phyloP scores from a whole-genome alignment of 1,140 invertebrate genomes.

The Rhyzopertha dominica region DNA sequence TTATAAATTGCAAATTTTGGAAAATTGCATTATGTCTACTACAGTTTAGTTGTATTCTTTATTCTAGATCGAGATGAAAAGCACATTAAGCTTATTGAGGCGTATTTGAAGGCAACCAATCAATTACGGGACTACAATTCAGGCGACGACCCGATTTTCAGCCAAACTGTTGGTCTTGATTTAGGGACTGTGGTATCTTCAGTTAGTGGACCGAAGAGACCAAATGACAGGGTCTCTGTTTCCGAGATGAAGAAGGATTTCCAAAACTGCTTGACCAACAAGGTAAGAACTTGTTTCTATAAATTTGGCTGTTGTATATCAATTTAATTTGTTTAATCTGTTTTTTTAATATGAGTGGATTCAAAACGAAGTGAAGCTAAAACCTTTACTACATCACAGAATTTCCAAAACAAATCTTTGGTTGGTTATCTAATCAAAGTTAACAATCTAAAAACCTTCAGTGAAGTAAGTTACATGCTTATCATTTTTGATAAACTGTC shows the following conservation, averaged over 20 bases:
- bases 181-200: conserved; percentile 86
- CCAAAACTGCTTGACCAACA: conserved; percentile 77
- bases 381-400: too few species aligned
- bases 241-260: conserved; percentile 90
- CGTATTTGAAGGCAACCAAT: conserved; percentile 74
- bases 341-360: conserved; percentile 7
- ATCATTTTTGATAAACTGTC: too few species aligned
- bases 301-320: too few species aligned
- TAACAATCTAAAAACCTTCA: too few species aligned
- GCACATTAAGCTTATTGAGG: conserved; percentile 78
- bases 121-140: conserved; percentile 85
- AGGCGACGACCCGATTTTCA: conserved; percentile 76
- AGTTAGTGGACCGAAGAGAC: conserved; percentile 93
- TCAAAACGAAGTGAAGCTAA: conserved; percentile 10
- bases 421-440: too few species aligned
- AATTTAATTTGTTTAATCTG: too few species aligned
- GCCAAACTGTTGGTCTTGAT: conserved; percentile 82
- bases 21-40: background rate
- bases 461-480: too few species aligned
- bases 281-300: conserved; percentile 55
- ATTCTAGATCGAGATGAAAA: conserved; percentile 71
- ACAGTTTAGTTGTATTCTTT: conserved; percentile 6
- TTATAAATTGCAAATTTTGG: background rate
- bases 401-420: too few species aligned
- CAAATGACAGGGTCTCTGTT: conserved; percentile 92